A percentile compares a stretch with the other conserved stretches of the same genome.
phyloP scores from a whole-genome alignment of 1,140 invertebrate species.

The Maniola jurtina region DNA sequence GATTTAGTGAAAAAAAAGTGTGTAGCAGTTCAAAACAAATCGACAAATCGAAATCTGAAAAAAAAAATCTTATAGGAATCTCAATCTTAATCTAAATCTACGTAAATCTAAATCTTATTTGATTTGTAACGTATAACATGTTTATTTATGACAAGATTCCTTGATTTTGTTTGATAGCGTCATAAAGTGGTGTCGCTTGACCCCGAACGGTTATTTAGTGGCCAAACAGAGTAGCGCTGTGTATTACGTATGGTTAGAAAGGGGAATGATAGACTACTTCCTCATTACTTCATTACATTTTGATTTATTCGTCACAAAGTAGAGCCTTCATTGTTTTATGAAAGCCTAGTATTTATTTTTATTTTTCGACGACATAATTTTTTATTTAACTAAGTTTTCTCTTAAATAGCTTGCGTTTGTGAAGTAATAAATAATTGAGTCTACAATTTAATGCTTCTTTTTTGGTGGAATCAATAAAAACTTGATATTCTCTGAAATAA shows the following conservation, averaged over 20 bases:
- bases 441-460: background rate
- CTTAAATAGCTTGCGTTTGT: no score
- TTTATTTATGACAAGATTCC: no score
- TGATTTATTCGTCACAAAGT: slow-evolving; percentile 53
- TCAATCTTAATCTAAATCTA: no score
- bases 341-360: slow-evolving; percentile 37
- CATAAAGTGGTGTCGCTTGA: background rate
- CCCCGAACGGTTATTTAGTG: slow-evolving; percentile 17
- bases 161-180: no score
- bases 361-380: background rate
- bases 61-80: no score
- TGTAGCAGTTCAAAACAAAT: background rate
- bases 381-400: background rate
- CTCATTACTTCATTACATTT: slow-evolving; percentile 53
- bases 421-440: no score
- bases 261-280: slow-evolving; percentile 66
- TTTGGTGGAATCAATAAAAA: background rate
- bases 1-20: background rate
- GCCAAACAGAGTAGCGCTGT: slow-evolving; percentile 25
- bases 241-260: slow-evolving; percentile 34
- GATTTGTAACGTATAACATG: no score
- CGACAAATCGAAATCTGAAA: no score
- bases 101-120: no score
- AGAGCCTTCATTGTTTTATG: slow-evolving; percentile 56
- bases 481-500: background rate